Evolutionary conservation across 2,113 vertebrate species (phyloP).

Genomic region (Takifugu bimaculatus): DNA sequence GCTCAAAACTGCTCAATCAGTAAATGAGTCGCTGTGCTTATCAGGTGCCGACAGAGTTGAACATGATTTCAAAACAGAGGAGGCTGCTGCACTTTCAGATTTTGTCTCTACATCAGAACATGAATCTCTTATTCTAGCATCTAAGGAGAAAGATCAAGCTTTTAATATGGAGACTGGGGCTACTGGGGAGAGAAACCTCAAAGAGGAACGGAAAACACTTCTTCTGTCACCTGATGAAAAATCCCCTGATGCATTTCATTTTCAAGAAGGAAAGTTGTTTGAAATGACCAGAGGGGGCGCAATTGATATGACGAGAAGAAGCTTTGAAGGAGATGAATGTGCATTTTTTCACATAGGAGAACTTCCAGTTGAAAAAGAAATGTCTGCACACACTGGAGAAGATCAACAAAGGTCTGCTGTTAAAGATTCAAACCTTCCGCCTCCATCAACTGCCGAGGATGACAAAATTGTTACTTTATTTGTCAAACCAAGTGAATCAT

Average conservation of each 20-base stretch:
- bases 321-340: slow-evolving; percentile 75
- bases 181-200: slow-evolving; percentile 79
- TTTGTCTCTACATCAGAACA: slow-evolving; percentile 5
- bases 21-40: too few relatives aligned
- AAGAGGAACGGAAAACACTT: slow-evolving; percentile 75
- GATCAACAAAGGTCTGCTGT: slow-evolving; percentile 4
- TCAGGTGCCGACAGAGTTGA: too few relatives aligned
- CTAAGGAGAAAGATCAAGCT: slow-evolving; percentile 29
- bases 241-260: slow-evolving; percentile 86
- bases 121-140: slow-evolving; percentile 3
- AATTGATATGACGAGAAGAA: slow-evolving; percentile 93
- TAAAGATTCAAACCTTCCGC: slow-evolving; percentile 14
- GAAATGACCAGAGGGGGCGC: slow-evolving; percentile 98
- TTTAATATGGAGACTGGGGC: slow-evolving; percentile 77
- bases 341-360: slow-evolving; percentile 86
- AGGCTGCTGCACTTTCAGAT: too few relatives aligned
- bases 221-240: slow-evolving; percentile 79
- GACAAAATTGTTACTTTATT: slow-evolving; percentile 5
- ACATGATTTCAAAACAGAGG: too few relatives aligned
- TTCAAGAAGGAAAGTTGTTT: slow-evolving; percentile 96
- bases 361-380: slow-evolving; percentile 50
- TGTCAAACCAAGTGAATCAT: not conserved
- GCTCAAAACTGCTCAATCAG: too few relatives aligned
- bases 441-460: slow-evolving; percentile 1
- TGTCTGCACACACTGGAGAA: slow-evolving; percentile 21